Evolutionary conservation across 2,888 invertebrate genomes (phyloP).

Genomic region (Acholoe squamosa): DNA sequence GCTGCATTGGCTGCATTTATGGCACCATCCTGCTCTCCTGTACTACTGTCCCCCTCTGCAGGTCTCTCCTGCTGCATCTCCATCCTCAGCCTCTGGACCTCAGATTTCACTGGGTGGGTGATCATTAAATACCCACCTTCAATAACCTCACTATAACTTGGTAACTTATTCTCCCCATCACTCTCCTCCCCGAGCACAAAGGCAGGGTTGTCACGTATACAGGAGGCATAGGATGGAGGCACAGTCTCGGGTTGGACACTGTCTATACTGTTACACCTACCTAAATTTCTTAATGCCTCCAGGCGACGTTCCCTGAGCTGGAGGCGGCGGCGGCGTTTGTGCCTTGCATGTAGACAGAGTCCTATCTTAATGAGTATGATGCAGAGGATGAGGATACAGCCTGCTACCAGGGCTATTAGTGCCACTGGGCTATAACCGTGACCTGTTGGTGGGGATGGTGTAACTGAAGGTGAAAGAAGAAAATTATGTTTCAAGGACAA

Average conservation of each 20-base stretch:
- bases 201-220: slow-evolving; percentile 24
- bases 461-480: too few relatives aligned
- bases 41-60: not conserved
- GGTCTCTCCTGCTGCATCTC: not conserved
- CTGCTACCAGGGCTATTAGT: not conserved
- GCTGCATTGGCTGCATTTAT: not conserved
- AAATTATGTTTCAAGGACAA: too few relatives aligned
- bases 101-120: not conserved
- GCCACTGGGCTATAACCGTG: not conserved
- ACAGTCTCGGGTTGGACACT: not conserved
- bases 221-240: slow-evolving; percentile 21
- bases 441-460: too few relatives aligned
- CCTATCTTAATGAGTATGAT: slow-evolving; percentile 21
- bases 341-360: not conserved
- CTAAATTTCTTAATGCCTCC: not conserved
- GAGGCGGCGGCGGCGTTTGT: not conserved
- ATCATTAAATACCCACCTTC: not conserved
- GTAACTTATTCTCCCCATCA: slow-evolving; percentile 25
- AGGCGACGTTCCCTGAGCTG: not conserved
- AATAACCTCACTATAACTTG: slow-evolving; percentile 33
- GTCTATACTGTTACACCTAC: too few relatives aligned
- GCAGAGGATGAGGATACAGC: not conserved
- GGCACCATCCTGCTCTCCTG: not conserved
- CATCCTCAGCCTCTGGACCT: not conserved
- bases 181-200: slow-evolving; percentile 34